Conservation (phyloP, 2,888 invertebrate genomes). For the Cyclophora albipunctata region DNA sequence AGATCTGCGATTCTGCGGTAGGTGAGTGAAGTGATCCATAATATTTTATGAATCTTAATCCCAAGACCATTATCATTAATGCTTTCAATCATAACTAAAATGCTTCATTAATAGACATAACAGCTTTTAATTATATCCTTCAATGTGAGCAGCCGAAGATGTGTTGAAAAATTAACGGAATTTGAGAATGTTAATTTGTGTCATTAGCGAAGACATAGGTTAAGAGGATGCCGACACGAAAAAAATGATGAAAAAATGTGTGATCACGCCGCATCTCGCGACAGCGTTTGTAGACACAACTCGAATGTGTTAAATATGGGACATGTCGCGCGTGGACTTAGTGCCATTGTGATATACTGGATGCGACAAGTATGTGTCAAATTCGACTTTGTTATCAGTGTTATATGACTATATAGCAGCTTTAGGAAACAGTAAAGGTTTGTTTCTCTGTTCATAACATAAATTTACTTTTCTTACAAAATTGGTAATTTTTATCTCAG, state of each 20-base stretch:
- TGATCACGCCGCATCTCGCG: constrained; percentile 58
- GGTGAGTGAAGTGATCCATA: constrained; percentile 5
- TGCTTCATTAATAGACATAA: constrained; percentile 33
- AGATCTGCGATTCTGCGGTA: constrained; percentile 4
- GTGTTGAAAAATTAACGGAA: constrained; percentile 57
- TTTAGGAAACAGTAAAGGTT: too few species aligned
- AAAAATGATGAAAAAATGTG: constrained; percentile 47
- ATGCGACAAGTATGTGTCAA: constrained; percentile 18
- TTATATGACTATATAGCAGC: too few species aligned
- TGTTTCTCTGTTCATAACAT: too few species aligned
- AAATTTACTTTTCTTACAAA: too few species aligned
- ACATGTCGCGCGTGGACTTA: constrained; percentile 25
- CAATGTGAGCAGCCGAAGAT: constrained; percentile 36
- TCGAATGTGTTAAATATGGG: constrained; percentile 66
- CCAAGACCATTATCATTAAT: constrained; percentile 5
- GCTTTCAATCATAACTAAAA: constrained; percentile 8
- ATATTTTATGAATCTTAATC: constrained; percentile 8
- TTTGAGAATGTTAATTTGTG: constrained; percentile 67
- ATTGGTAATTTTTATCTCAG: too few species aligned
- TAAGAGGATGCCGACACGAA: constrained; percentile 56
- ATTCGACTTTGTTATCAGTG: too few species aligned
- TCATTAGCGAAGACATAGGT: constrained; percentile 62
- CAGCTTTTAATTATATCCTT: constrained; percentile 44
- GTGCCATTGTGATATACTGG: constrained; percentile 19
- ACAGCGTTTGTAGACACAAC: constrained; percentile 62